Evolutionary conservation across 2,113 vertebrate species (phyloP), one percentile per base, ranked within the genome.

Genomic region (Calonectris borealis): DNA sequence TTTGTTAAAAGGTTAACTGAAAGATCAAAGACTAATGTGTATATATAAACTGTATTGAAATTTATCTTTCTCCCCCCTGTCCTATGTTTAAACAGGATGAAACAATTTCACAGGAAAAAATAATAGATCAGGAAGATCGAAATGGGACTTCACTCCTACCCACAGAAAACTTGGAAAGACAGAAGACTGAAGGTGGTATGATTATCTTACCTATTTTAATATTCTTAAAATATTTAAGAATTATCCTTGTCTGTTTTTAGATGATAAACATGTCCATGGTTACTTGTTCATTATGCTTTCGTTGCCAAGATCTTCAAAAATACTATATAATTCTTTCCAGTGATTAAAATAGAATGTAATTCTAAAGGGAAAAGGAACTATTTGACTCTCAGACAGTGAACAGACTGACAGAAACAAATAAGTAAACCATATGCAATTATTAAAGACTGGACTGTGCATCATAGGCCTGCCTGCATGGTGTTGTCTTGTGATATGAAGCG

Each of bases 51-150:
- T 44, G 66, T 87, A 38, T 31, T 94, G 88, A 54, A 92, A 79
- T 83, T 54, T 60, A 8, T 92, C 38, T 93, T 96, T 96, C 73
- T 97, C 6, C 26, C 26, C 27, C 91, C 32, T 17, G 26, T 97
- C 40, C 61, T 72, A 13, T 60, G 32, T 58, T 85, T 77, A 98
- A 98, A 65, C 94, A 96, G 60, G 97, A 97, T 89, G 94, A 98
- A 75, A 93, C 71, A 80, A 73, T 95, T 87, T 94, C 98, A 79
- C 94, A 90, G 64, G 98, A 98, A 76, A 97, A 96, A 73, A 84
- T 95, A 46, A 34, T 55, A 49, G 81, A 98, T 70, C 83, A 96
- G 71, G 88, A 98, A 87, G 96, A 97, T 60, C 92, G 89, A 54
- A 97, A 86, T 71, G 89, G 70, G 48, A 84, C 73, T 91, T 95